Conservation (phyloP, 2,888 invertebrate genomes). For the Ischnura elegans region DNA sequence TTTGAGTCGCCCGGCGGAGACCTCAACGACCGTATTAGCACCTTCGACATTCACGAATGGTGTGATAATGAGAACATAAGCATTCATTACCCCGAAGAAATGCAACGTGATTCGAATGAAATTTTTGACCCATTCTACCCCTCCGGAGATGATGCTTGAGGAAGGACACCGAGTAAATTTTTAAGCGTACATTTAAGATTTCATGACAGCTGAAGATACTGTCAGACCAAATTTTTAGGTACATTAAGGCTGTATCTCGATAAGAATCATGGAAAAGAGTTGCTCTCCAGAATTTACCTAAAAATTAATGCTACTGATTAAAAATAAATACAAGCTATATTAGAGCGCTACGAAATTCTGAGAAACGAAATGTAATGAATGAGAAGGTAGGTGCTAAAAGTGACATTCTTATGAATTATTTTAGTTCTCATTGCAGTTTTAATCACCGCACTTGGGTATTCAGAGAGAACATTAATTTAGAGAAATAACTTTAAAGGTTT, state of each 20-base stretch:
- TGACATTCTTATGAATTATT: no score
- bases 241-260: neutral
- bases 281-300: no score
- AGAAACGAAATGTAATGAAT: no score
- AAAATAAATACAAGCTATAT: no score
- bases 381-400: no score
- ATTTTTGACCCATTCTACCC: neutral
- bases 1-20: neutral
- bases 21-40: neutral
- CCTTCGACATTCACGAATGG: neutral
- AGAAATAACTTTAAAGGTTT: no score
- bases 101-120: slow-evolving; percentile 4
- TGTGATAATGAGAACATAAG: slow-evolving; percentile 16
- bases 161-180: neutral
- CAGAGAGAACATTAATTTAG: no score
- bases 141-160: neutral
- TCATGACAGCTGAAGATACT: neutral
- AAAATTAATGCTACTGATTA: no score
- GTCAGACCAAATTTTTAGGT: neutral
- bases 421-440: no score
- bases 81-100: neutral
- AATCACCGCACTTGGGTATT: no score
- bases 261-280: no score
- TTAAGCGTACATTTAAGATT: neutral
- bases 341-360: no score